A percentile compares a stretch with the other conserved stretches of the same genome.
Evolutionary conservation across 1,140 invertebrate species (phyloP).

Genomic region (Pteromalus puparum): DNA sequence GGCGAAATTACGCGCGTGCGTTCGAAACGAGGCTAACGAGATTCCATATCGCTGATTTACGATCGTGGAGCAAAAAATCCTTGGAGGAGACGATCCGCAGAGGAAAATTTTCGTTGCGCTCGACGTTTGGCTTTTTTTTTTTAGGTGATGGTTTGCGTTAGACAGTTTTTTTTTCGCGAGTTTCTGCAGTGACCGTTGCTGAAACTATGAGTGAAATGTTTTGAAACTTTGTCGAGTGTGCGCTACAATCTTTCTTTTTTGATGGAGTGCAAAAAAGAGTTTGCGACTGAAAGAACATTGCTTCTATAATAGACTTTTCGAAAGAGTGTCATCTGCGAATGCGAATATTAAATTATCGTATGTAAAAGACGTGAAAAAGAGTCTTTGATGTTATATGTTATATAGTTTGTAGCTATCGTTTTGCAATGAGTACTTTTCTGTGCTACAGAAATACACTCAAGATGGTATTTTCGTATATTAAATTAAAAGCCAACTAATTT

Average conservation of each 20-base stretch:
- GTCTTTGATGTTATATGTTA: background rate
- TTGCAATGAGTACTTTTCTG: too few relatives aligned
- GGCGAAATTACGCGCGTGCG: background rate
- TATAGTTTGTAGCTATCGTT: background rate
- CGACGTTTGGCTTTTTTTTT: background rate
- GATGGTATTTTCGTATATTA: too few relatives aligned
- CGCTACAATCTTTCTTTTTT: background rate
- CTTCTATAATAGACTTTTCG: too few relatives aligned
- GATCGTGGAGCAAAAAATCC: conserved; percentile 26
- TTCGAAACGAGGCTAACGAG: conserved; percentile 41
- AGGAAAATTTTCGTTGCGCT: background rate
- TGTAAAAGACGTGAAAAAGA: background rate
- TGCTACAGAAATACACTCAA: too few relatives aligned
- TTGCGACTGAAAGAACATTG: too few relatives aligned
- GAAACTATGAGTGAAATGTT: background rate
- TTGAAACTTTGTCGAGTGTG: background rate
- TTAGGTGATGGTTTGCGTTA: background rate
- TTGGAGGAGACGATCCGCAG: background rate
- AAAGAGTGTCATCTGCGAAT: background rate
- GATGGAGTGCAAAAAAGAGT: too few relatives aligned
- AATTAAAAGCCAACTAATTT: too few relatives aligned
- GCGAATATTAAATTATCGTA: background rate
- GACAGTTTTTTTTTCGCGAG: background rate
- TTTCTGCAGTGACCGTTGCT: background rate
- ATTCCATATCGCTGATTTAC: conserved; percentile 47